Evolutionary conservation across 2,113 vertebrate species (phyloP).

Genomic region (Psophia crepitans): DNA sequence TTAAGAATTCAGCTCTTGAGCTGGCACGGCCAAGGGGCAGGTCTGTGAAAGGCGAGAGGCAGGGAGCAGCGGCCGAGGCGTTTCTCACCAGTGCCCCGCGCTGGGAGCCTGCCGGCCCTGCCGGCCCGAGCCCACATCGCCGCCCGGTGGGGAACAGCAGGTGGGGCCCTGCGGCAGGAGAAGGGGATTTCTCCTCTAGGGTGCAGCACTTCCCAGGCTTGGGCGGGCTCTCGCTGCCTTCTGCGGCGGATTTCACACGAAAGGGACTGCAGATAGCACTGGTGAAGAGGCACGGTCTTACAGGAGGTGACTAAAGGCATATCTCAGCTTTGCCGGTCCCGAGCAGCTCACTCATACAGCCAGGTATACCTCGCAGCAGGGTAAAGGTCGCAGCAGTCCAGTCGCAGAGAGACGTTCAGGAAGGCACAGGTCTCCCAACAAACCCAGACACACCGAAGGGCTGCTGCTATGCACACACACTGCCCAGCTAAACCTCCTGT

Average conservation of each 20-base stretch:
- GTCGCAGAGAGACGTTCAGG: background rate
- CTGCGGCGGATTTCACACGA: background rate
- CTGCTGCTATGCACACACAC: background rate
- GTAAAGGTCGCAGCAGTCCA: background rate
- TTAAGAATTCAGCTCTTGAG: background rate
- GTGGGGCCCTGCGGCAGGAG: background rate
- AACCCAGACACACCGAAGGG: background rate
- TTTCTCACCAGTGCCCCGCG: background rate
- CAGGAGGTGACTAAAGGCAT: background rate
- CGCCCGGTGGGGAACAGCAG: background rate
- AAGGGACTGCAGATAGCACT: background rate
- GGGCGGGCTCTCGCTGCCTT: background rate
- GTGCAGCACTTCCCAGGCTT: background rate
- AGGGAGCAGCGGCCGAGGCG: background rate
- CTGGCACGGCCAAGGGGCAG: background rate
- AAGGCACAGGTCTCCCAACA: background rate
- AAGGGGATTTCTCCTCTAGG: background rate
- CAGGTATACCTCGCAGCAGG: background rate
- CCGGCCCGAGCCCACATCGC: background rate
- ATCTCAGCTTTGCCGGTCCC: background rate
- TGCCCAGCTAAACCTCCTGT: background rate
- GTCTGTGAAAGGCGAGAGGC: background rate
- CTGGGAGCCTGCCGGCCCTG: background rate
- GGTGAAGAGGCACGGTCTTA: background rate
- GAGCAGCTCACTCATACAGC: background rate